These are phyloP conservation scores for Melinaea marsaeus DNA, from an alignment of 2,888 invertebrate genomes.

Conservation along the genomic window DNA sequence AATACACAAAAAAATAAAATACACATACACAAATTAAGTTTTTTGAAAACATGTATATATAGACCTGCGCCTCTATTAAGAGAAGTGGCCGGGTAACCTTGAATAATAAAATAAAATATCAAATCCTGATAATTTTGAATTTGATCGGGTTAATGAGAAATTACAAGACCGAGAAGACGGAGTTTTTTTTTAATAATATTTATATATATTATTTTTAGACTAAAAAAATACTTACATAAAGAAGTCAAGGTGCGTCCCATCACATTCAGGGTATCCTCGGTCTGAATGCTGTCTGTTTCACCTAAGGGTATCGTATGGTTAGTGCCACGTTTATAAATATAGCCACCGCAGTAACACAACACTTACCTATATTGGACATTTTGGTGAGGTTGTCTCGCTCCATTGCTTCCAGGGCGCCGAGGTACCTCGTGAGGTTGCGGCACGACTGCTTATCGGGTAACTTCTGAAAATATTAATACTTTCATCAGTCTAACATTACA, in stretches of 20 bases:
- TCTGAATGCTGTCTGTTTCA: slow-evolving; percentile 52
- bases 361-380: slow-evolving; percentile 57
- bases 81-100: slow-evolving; percentile 4
- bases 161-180: too few species aligned
- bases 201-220: not conserved
- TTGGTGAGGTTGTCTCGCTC: slow-evolving; percentile 63
- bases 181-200: not conserved
- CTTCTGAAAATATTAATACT: slow-evolving; percentile 47
- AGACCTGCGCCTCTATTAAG: not conserved
- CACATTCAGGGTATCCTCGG: slow-evolving; percentile 54
- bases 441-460: slow-evolving; percentile 68
- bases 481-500: not conserved
- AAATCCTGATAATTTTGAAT: too few species aligned
- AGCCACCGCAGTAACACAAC: not conserved
- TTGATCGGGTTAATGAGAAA: too few species aligned
- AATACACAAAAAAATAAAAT: slow-evolving; percentile 3
- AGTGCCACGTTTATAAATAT: too few species aligned
- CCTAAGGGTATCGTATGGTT: slow-evolving; percentile 36
- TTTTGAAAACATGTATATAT: slow-evolving; percentile 11
- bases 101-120: slow-evolving; percentile 2
- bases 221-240: slow-evolving; percentile 52
- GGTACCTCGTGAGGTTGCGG: slow-evolving; percentile 64
- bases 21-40: slow-evolving; percentile 9
- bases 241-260: slow-evolving; percentile 57
- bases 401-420: slow-evolving; percentile 63